Evolutionary conservation across 2,888 invertebrate species (phyloP), one percentile per base, ranked within the genome.

Genomic region (Rambutsinella grinnellia): DNA sequence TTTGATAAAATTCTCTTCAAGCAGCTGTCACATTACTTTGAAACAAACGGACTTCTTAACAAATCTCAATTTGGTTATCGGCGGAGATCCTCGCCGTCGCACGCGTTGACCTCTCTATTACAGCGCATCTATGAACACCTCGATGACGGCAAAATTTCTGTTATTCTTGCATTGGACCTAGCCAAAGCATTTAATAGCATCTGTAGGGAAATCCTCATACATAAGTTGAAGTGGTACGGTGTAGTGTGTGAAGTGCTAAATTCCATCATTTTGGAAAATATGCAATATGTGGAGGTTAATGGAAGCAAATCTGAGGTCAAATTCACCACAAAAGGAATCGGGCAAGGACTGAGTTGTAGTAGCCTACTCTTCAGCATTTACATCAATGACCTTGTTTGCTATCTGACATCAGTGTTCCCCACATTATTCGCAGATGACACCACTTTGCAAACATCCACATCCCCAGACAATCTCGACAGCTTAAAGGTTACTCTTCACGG

Each of bases 21-120:
- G 2, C 72, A 72, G 27, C 17, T 78, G 0, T 53, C 8, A 27
- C 36, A 57, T 1, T 68, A 76, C n/a, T 36, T 75, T 57, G 57
- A 67, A n/a, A 8, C n/a, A 3, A 76, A 76, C 36, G 28, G 63
- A 19, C 13, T 76, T 3, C 56, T 69, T 3, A 27, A 23, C n/a
- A 56, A 27, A 23, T 24, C 51, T 3, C 74, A 72, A 53, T 72
- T 69, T 65, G 78, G 74, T 1, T 78, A 74, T 53, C 24, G 78
- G 1, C 36, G 57, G 24, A n/a, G 26, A n/a, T 27, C 26, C 15
- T 49, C 76, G 8, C 62, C 69, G 24, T 49, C 46, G 17, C 54
- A 46, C 8, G 68, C 76, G 6, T 17, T 68, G 47, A 21, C 68
- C 2, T 27, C 46, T 0, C 3, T 77, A 13, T 62, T 63, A n/a